Conservation (phyloP, 2,888 invertebrate genomes). For the Pegoplata infirma region DNA sequence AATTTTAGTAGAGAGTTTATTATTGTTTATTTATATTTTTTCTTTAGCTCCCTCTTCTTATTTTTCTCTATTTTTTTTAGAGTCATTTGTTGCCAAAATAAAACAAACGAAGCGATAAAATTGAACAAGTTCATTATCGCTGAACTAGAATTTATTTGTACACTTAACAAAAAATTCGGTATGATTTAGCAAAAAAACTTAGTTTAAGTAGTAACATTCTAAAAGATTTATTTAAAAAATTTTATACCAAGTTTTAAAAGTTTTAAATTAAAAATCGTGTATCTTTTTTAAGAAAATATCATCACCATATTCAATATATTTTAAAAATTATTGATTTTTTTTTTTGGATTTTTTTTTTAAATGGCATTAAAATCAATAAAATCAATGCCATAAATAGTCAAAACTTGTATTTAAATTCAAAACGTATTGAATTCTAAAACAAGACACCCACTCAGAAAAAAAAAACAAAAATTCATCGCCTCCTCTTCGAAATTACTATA, state of each 20-base stretch:
- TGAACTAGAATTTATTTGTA: too few species aligned
- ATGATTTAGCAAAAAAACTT: too few species aligned
- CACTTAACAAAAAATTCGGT: too few species aligned
- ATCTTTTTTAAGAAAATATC: neutral
- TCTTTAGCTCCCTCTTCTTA: neutral
- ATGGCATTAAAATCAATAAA: slow-evolving; percentile 28
- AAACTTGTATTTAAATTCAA: slow-evolving; percentile 32
- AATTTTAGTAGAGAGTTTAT: neutral
- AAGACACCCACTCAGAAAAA: slow-evolving; percentile 30
- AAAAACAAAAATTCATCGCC: slow-evolving; percentile 31
- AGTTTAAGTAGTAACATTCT: too few species aligned
- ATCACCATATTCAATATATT: neutral
- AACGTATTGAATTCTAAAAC: slow-evolving; percentile 6
- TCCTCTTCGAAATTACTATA: slow-evolving; percentile 13
- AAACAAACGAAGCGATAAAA: neutral
- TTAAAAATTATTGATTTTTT: too few species aligned
- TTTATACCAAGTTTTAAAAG: neutral
- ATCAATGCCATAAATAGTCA: slow-evolving; percentile 26
- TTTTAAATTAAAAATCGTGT: neutral
- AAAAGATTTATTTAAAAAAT: neutral
- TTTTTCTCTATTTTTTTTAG: neutral
- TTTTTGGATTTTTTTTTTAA: neutral
- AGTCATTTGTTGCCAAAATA: neutral
- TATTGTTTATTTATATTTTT: neutral
- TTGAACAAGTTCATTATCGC: neutral